A percentile compares a stretch with the other conserved stretches of the same genome.
phyloP scores from a whole-genome alignment of 2,888 invertebrate species.

The Drosophila gaucha region DNA sequence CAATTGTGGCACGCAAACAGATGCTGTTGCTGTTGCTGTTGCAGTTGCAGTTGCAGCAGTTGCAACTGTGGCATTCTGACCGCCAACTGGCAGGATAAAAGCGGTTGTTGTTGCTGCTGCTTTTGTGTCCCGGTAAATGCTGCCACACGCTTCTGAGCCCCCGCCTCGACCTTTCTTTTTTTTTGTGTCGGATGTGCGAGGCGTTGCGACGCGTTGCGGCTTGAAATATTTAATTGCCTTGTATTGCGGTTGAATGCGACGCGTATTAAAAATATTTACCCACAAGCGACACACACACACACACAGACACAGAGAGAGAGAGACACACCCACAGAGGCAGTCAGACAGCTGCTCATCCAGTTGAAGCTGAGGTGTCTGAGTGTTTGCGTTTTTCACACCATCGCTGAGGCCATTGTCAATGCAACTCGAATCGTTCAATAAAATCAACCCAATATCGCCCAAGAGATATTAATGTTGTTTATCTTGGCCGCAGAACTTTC shows the following conservation, averaged over 20 bases:
- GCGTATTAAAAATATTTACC: conserved; percentile 80
- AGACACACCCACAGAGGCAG: neutral
- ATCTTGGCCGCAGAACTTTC: conserved; percentile 3
- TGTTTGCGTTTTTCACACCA: conserved; percentile 66
- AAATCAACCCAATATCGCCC: neutral
- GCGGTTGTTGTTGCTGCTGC: conserved; percentile 49
- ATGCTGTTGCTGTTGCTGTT: conserved; percentile 37
- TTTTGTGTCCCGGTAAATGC: conserved; percentile 52
- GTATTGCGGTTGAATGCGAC: conserved; percentile 82
- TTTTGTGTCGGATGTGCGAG: conserved; percentile 39
- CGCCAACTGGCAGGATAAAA: conserved; percentile 74
- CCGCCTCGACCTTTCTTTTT: conserved; percentile 14
- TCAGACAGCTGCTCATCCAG: conserved; percentile 44
- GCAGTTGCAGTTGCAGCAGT: conserved; percentile 11
- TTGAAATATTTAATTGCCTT: conserved; percentile 83
- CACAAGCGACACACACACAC: conserved; percentile 45
- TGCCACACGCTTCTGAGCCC: conserved; percentile 48
- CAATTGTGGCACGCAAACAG: conserved; percentile 63
- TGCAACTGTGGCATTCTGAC: conserved; percentile 51
- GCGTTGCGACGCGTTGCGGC: conserved; percentile 46
- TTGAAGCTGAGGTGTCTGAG: conserved; percentile 65
- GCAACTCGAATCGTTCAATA: conserved; percentile 13
- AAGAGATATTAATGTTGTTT: conserved; percentile 21
- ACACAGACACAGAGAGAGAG: conserved; percentile 11
- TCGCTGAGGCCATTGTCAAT: conserved; percentile 32